A percentile compares a stretch with the other conserved stretches of the same genome.
Conservation (phyloP, 2,888 invertebrate genomes). For the Eudasyphora cyanicolor region DNA sequence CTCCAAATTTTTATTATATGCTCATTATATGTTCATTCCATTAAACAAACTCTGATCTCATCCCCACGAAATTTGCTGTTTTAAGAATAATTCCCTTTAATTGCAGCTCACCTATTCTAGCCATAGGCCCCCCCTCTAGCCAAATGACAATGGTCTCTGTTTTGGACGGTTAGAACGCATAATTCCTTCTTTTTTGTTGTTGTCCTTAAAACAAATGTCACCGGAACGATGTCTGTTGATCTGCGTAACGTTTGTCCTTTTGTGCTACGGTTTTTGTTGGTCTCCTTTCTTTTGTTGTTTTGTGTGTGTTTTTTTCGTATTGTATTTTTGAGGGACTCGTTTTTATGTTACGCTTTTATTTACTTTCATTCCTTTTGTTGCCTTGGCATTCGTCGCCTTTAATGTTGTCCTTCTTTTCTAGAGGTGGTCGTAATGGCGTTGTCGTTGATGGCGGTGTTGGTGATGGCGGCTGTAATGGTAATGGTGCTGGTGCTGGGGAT, state of each 20-base stretch:
- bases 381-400: neutral
- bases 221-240: neutral
- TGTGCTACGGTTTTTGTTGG: neutral
- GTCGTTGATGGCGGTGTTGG: neutral
- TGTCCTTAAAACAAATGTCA: constrained; percentile 38
- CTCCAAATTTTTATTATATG: no score
- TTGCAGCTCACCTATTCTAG: constrained; percentile 59
- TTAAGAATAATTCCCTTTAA: constrained; percentile 49
- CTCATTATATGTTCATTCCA: no score
- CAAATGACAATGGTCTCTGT: constrained; percentile 36
- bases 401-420: neutral
- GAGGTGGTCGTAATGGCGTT: neutral
- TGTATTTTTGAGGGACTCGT: neutral
- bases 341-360: constrained; percentile 7
- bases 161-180: neutral
- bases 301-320: constrained; percentile 6
- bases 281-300: neutral
- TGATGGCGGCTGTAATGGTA: neutral
- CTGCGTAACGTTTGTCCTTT: neutral
- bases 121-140: constrained; percentile 13
- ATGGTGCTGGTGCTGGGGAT: neutral
- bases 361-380: constrained; percentile 10
- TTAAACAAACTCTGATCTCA: constrained; percentile 4
- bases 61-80: neutral
- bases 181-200: constrained; percentile 6